Conservation (phyloP, 2,888 invertebrate genomes). For the Molorchus minor region DNA sequence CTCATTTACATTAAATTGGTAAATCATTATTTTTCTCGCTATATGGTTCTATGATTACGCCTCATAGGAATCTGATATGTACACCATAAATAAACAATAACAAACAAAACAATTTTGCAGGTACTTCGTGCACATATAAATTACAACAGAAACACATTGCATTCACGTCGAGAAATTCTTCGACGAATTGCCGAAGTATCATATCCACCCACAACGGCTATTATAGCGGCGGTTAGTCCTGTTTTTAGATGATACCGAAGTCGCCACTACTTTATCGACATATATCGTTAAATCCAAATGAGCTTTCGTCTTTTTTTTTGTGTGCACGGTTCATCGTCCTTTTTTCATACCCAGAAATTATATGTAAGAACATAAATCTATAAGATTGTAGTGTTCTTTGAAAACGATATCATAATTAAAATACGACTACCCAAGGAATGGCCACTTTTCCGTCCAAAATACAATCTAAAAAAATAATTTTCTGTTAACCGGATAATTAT, state of each 20-base stretch:
- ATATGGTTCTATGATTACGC: too few species aligned
- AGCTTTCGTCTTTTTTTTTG: too few species aligned
- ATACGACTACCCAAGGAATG: too few species aligned
- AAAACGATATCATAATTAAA: too few species aligned
- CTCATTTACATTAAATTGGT: too few species aligned
- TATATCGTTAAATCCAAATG: conserved; percentile 40
- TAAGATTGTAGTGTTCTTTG: neutral
- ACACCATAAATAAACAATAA: conserved; percentile 35
- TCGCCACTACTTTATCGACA: conserved; percentile 43
- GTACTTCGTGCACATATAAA: conserved; percentile 31
- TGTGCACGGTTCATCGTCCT: neutral
- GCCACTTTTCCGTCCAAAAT: too few species aligned
- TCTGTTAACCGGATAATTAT: too few species aligned
- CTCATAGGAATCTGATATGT: too few species aligned
- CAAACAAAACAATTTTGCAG: conserved; percentile 30
- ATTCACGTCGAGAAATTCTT: conserved; percentile 47
- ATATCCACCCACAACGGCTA: conserved; percentile 47
- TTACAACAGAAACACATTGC: conserved; percentile 38
- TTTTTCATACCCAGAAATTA: neutral
- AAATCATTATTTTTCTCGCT: too few species aligned
- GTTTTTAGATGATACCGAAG: conserved; percentile 39
- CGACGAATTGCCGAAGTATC: conserved; percentile 45
- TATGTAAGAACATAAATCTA: neutral
- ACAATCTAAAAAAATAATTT: too few species aligned
- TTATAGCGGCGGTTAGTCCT: conserved; percentile 46